Evolutionary conservation across 1,140 invertebrate genomes (phyloP).

Genomic region (Notospermus geniculatus): DNA sequence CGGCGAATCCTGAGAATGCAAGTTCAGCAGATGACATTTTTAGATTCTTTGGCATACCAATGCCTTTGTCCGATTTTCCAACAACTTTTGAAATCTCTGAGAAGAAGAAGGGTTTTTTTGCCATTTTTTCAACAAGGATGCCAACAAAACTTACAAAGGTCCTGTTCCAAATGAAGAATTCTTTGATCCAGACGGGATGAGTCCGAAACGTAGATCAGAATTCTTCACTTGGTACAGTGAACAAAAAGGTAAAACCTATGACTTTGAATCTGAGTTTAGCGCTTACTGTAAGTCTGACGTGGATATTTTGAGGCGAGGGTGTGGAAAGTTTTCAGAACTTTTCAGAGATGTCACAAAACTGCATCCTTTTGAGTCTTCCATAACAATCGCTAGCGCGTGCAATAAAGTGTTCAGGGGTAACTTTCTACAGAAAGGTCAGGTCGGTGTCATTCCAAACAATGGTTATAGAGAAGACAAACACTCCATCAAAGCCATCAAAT

Average conservation of each 20-base stretch:
- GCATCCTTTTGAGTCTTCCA: not conserved
- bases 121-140: slow-evolving; percentile 22
- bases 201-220: not conserved
- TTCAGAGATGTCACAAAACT: not conserved
- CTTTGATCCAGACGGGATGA: slow-evolving; percentile 19
- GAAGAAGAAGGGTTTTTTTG: slow-evolving; percentile 28
- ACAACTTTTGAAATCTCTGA: slow-evolving; percentile 19
- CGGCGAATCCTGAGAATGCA: not conserved
- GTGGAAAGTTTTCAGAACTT: slow-evolving; percentile 18
- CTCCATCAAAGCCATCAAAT: not conserved
- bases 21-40: not conserved
- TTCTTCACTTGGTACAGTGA: slow-evolving; percentile 21
- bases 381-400: not conserved
- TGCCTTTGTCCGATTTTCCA: slow-evolving; percentile 22
- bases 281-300: slow-evolving; percentile 22
- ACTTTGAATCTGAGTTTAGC: slow-evolving; percentile 20
- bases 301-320: slow-evolving; percentile 20
- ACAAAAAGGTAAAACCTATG: slow-evolving; percentile 12
- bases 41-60: slow-evolving; percentile 26
- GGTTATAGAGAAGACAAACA: not conserved
- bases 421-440: not conserved
- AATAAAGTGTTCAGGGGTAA: not conserved
- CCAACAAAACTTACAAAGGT: slow-evolving; percentile 14
- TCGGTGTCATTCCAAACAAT: not conserved
- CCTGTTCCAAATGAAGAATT: slow-evolving; percentile 13